Evolutionary conservation across 2,888 invertebrate genomes (phyloP).

Genomic region (Mylabris sibirica): DNA sequence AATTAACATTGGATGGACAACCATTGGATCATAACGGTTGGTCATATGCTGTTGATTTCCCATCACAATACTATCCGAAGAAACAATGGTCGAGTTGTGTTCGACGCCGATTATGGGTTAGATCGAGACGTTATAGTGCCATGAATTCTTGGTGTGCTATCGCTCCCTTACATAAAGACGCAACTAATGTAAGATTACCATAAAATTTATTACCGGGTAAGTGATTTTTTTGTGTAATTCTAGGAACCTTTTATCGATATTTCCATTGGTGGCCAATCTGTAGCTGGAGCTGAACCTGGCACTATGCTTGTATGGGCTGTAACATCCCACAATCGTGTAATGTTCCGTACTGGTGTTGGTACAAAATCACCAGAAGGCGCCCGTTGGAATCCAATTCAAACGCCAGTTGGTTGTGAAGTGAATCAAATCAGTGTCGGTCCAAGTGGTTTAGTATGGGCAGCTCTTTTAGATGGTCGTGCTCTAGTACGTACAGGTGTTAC

Average conservation of each 20-base stretch:
- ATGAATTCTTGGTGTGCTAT: conserved; percentile 94
- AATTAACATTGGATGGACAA: conserved; percentile 84
- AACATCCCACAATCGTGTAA: conserved; percentile 87
- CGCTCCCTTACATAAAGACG: conserved; percentile 86
- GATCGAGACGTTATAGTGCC: conserved; percentile 86
- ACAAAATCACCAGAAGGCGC: conserved; percentile 86
- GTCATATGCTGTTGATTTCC: conserved; percentile 94
- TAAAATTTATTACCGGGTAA: conserved; percentile 15
- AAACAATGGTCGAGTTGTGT: conserved; percentile 93
- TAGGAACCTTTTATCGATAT: conserved; percentile 93
- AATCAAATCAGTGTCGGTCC: conserved; percentile 86
- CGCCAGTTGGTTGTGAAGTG: conserved; percentile 81
- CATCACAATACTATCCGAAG: conserved; percentile 78
- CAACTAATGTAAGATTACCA: conserved; percentile 69
- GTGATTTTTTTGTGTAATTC: conserved; percentile 41
- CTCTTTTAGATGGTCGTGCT: conserved; percentile 83
- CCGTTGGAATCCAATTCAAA: conserved; percentile 81
- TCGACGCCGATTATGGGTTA: conserved; percentile 86
- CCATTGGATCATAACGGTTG: conserved; percentile 91
- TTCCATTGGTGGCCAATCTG: conserved; percentile 82
- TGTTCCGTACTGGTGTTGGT: conserved; percentile 85
- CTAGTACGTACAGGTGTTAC: conserved; percentile 85
- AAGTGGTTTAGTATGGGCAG: conserved; percentile 87
- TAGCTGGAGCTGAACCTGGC: conserved; percentile 79
- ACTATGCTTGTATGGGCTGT: conserved; percentile 90